Conservation (phyloP, 2,113 vertebrate genomes). For the Haemorhous mexicanus region DNA sequence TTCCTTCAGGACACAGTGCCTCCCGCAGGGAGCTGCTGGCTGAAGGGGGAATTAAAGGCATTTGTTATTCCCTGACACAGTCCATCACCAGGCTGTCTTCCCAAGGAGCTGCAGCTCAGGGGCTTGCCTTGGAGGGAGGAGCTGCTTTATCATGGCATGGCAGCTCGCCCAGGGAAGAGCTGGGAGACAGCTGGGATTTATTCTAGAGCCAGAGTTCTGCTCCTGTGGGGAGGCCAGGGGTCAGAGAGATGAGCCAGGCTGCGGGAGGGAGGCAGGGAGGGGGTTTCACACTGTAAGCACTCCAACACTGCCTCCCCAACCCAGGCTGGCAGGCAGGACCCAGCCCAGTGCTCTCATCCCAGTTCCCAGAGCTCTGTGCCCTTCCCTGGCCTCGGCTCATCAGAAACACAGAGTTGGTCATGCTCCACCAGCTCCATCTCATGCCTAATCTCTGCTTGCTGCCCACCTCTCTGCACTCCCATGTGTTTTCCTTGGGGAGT, state of each 20-base stretch:
- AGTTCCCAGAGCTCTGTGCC: background rate
- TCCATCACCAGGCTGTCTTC: background rate
- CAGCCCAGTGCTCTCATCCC: background rate
- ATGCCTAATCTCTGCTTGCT: background rate
- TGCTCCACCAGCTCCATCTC: background rate
- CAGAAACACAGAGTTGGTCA: accelerated
- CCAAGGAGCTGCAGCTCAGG: background rate
- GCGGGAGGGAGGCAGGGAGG: background rate
- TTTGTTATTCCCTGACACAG: background rate
- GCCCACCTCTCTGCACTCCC: background rate
- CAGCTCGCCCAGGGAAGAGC: background rate
- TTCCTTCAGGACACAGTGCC: background rate
- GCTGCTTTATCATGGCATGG: background rate
- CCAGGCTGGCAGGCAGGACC: background rate
- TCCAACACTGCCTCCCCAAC: background rate
- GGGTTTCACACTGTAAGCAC: background rate
- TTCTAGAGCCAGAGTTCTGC: accelerated
- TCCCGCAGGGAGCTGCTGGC: background rate
- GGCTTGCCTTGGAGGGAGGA: background rate
- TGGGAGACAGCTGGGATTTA: background rate
- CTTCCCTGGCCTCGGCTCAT: background rate
- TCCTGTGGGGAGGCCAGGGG: background rate
- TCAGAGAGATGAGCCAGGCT: background rate
- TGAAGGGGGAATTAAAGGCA: background rate
- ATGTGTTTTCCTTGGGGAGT: background rate